phyloP scores from a whole-genome alignment of 2,797 vertebrate species.

The Salarias fasciatus region DNA sequence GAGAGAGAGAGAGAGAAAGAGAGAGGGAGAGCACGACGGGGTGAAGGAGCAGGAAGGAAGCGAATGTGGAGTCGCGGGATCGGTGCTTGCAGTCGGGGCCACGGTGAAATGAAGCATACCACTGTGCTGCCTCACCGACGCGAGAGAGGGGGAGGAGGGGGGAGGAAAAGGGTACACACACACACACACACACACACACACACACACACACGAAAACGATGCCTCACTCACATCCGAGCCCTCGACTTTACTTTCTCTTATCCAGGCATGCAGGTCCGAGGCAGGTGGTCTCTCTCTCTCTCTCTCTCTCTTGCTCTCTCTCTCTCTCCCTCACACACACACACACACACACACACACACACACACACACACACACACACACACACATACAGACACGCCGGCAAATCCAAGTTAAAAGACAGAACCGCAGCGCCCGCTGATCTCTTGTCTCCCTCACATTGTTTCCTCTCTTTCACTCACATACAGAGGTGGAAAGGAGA shows the following conservation, averaged over 20 bases:
- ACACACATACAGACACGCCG: constrained; percentile 6
- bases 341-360: constrained; percentile 20
- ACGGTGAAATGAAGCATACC: constrained; percentile 76
- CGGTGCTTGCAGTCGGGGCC: constrained; percentile 61
- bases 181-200: neutral
- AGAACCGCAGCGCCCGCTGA: constrained; percentile 48
- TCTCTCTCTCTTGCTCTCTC: constrained; percentile 9
- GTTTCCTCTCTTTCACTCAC: constrained; percentile 63
- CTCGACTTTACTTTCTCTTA: no score
- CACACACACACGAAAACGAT: constrained; percentile 22
- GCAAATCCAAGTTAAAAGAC: constrained; percentile 54
- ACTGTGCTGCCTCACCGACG: constrained; percentile 65
- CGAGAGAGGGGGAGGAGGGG: constrained; percentile 23
- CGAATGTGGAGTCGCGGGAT: constrained; percentile 30
- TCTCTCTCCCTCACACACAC: neutral
- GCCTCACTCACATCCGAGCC: no score
- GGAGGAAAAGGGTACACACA: constrained; percentile 5
- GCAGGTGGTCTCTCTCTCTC: constrained; percentile 17
- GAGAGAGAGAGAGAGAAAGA: constrained; percentile 9
- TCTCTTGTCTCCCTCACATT: constrained; percentile 57
- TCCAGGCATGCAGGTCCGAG: no score
- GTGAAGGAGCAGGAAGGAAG: no score
- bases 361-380: neutral
- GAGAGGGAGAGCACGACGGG: constrained; percentile 32
- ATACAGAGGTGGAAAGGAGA: constrained; percentile 56